phyloP scores from a whole-genome alignment of 2,797 vertebrate species.

The Pipistrellus pipistrellus region DNA sequence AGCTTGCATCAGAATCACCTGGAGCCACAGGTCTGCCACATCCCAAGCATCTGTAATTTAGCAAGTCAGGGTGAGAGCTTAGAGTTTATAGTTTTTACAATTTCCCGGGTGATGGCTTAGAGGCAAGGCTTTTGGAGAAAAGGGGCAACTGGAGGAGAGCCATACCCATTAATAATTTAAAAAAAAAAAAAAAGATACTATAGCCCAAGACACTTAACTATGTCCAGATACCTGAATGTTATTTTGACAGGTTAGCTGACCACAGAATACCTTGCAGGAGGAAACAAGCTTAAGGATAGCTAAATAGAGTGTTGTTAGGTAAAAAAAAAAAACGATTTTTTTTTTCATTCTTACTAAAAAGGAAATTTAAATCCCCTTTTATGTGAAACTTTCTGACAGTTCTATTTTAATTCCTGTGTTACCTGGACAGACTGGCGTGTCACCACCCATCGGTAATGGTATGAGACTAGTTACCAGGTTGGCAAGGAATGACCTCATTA shows the following conservation, averaged over 20 bases:
- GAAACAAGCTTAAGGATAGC: background rate
- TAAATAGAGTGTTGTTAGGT: background rate
- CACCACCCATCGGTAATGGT: background rate
- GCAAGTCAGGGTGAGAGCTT: background rate
- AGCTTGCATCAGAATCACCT: background rate
- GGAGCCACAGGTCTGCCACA: background rate
- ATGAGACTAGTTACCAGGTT: background rate
- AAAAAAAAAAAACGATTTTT: background rate
- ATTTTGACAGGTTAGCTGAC: background rate
- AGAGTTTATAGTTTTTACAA: background rate
- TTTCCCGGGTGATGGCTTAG: background rate
- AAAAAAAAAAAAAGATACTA: background rate
- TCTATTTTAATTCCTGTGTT: background rate
- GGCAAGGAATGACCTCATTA: background rate
- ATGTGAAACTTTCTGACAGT: background rate
- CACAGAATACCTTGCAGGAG: background rate
- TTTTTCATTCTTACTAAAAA: background rate
- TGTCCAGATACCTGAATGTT: background rate
- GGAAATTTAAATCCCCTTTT: background rate
- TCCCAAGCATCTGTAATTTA: background rate
- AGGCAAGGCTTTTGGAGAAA: background rate
- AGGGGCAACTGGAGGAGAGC: background rate
- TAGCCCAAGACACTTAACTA: too few species aligned
- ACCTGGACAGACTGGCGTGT: background rate
- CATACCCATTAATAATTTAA: background rate